Evolutionary conservation across 2,113 vertebrate species (phyloP).

Genomic region (Rhabdornis inornatus): DNA sequence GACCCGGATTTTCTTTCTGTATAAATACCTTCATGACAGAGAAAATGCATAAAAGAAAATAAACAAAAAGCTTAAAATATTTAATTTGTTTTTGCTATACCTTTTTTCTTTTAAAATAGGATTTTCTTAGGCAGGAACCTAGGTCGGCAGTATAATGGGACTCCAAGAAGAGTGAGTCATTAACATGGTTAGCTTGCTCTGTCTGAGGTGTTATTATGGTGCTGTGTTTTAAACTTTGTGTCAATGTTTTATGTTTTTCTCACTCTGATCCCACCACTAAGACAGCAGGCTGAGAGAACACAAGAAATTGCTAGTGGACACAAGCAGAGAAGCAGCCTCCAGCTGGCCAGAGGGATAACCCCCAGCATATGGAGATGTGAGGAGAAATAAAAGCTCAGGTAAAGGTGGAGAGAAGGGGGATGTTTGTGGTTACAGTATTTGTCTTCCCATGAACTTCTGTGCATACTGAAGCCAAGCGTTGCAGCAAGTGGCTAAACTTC

Average conservation of each 20-base stretch:
- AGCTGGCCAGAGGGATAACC: not conserved
- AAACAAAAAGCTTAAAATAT: not conserved
- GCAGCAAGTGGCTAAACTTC: not conserved
- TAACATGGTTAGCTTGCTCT: not conserved
- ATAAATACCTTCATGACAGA: not conserved
- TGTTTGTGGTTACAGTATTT: not conserved
- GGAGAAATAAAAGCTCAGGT: not conserved
- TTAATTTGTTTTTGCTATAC: not conserved
- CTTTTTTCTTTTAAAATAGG: not conserved
- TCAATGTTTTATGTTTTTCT: not conserved
- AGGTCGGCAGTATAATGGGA: not conserved
- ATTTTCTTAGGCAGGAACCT: not conserved
- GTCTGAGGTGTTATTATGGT: not conserved
- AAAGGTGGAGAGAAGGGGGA: rapidly evolving
- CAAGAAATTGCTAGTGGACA: not conserved
- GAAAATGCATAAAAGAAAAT: not conserved
- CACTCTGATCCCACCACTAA: not conserved
- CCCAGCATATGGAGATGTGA: rapidly evolving
- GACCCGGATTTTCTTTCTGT: not conserved
- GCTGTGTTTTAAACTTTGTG: not conserved
- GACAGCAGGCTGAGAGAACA: not conserved
- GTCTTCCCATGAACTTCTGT: rapidly evolving
- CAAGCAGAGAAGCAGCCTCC: not conserved
- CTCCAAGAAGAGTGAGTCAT: not conserved
- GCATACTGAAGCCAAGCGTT: rapidly evolving